phyloP scores from a whole-genome alignment of 1,140 invertebrate species.

The Amphibalanus amphitrite region DNA sequence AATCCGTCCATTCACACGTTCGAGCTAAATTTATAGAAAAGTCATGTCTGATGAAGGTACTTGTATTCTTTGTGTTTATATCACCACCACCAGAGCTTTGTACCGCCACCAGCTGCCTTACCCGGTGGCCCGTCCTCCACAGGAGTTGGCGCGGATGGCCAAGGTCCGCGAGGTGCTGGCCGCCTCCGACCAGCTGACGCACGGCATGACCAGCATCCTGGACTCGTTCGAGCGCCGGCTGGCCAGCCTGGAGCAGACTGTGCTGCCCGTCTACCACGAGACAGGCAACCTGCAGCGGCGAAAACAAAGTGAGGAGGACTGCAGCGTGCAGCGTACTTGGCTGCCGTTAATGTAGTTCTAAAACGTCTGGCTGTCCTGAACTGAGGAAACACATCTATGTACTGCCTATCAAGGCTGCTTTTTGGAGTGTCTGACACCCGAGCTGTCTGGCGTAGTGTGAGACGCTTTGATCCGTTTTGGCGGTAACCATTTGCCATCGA shows the following conservation, averaged over 20 bases:
- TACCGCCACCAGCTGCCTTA: not conserved
- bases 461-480: no score
- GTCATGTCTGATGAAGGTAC: not conserved
- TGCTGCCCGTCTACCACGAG: constrained; percentile 87
- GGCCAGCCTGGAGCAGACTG: constrained; percentile 75
- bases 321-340: no score
- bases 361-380: no score
- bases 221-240: constrained; percentile 79
- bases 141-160: constrained; percentile 16
- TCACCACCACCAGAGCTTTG: not conserved
- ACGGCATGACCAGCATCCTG: constrained; percentile 69
- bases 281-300: constrained; percentile 76
- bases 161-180: constrained; percentile 14
- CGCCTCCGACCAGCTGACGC: constrained; percentile 42
- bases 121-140: not conserved
- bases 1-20: no score
- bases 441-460: no score
- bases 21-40: no score
- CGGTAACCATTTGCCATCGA: no score
- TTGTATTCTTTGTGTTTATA: no score
- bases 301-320: constrained; percentile 59
- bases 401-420: no score
- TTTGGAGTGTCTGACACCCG: no score
- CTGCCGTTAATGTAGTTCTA: no score
- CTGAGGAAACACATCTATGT: no score